Conservation (phyloP, 2,797 vertebrate genomes). For the Dermochelys coriacea region DNA sequence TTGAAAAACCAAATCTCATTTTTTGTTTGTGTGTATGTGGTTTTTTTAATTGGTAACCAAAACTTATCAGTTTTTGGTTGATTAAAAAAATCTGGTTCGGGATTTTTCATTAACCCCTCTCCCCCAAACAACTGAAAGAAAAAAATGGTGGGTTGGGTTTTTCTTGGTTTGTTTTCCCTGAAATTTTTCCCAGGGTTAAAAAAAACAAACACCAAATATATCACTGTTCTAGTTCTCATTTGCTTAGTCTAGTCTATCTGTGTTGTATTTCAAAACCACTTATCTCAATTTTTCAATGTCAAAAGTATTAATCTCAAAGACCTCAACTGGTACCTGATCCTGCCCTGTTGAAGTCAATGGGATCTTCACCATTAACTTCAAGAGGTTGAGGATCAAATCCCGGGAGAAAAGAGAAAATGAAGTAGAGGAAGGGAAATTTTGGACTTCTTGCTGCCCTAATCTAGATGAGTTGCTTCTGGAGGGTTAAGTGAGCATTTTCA, state of each 20-base stretch:
- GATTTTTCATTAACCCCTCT: background rate
- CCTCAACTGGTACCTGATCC: background rate
- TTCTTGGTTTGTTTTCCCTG: background rate
- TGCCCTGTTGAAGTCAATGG: background rate
- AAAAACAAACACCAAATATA: background rate
- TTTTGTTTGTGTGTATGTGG: background rate
- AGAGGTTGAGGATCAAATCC: background rate
- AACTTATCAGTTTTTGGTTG: background rate
- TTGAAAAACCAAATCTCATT: background rate
- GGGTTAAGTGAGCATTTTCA: background rate
- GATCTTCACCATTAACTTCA: background rate
- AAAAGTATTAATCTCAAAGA: background rate
- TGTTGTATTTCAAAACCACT: background rate
- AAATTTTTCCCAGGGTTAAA: background rate
- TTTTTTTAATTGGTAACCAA: background rate
- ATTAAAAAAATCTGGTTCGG: background rate
- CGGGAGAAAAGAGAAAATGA: background rate
- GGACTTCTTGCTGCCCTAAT: background rate
- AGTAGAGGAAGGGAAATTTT: background rate
- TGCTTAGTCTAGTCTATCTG: background rate
- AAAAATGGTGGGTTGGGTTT: background rate
- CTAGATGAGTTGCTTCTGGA: background rate
- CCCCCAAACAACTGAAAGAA: rapidly evolving
- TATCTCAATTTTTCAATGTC: background rate
- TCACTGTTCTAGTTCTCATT: background rate